phyloP scores from a whole-genome alignment of 2,797 vertebrate genomes.

The Schizothorax lantsangensis region DNA sequence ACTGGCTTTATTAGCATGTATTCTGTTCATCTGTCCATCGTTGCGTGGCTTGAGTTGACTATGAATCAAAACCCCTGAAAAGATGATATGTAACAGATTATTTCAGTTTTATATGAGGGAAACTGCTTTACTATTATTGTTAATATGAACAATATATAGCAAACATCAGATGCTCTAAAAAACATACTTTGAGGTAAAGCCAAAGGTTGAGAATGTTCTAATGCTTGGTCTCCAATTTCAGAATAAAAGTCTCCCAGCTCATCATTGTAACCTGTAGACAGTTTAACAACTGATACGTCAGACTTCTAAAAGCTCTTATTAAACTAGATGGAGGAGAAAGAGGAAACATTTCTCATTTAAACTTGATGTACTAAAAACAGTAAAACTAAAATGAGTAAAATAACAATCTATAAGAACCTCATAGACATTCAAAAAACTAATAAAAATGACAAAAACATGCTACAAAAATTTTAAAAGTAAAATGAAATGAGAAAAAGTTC shows the following conservation, averaged over 20 bases:
- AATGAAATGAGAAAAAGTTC: neutral
- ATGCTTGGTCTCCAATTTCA: slow-evolving; percentile 38
- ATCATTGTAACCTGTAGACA: slow-evolving; percentile 61
- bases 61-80: slow-evolving; percentile 54
- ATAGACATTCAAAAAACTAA: too few relatives aligned
- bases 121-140: neutral
- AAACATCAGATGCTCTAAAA: slow-evolving; percentile 10
- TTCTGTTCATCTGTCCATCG: slow-evolving; percentile 46
- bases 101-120: neutral
- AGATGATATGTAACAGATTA: slow-evolving; percentile 10
- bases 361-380: too few relatives aligned
- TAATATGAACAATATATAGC: neutral
- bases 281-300: neutral
- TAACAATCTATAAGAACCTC: too few relatives aligned
- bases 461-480: neutral
- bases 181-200: slow-evolving; percentile 46
- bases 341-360: too few relatives aligned
- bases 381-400: too few relatives aligned
- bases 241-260: slow-evolving; percentile 46
- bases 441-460: neutral
- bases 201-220: slow-evolving; percentile 39
- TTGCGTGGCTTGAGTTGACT: slow-evolving; percentile 1
- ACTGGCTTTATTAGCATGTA: slow-evolving; percentile 55
- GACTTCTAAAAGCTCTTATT: neutral
- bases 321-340: neutral